Evolutionary conservation across 1,140 invertebrate genomes (phyloP), one percentile per base, ranked within the genome.

Genomic region (Rhyzopertha dominica): DNA sequence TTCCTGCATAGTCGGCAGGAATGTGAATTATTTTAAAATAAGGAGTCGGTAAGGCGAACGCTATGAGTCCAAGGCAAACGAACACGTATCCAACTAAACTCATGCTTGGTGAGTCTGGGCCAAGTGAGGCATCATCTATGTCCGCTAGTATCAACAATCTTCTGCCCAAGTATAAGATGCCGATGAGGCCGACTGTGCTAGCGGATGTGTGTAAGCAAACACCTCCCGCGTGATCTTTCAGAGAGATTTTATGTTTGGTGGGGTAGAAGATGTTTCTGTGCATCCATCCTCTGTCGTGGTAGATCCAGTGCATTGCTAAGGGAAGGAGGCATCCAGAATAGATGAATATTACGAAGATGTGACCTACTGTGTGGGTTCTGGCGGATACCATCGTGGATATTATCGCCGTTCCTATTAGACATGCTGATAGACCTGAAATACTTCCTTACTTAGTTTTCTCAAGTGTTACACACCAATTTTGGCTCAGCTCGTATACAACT

Each of bases 211-310:
- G 37, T 39, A 39, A 16, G 4, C 8, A 8, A 3, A 39, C 2
- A 2, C 37, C 37, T 5, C 37, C 37, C 17, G 12, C 37, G 13
- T 39, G 14, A 20, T 39, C 37, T n/a, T 39, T 39, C 22, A 26
- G 23, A 10, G 37, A 39, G 13, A 39, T 26, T 14, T 14, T 39
- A 10, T 19, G 9, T 16, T 39, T 16, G 2, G 17, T n/a, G n/a
- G n/a, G n/a, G n/a, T n/a, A 8, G 2, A 26, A 9, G 23, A 9
- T 24, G 10, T 5, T 39, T n/a, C 22, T 39, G 16, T 23, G 23
- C 37, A 39, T 39, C 37, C 37, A 39, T 10, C 37, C 37, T 25
- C 29, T 13, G 2, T 39, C 37, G 37, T 39, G 37, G 23, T 26
- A 39, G 4, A 28, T 7, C 37, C 37, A 39, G 13, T 39, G 37